A percentile compares a stretch with the other conserved stretches of the same genome.
These are phyloP conservation scores for Muricea muricata DNA, from an alignment of 92 coral and sea anemone species.

Conservation along the genomic window DNA sequence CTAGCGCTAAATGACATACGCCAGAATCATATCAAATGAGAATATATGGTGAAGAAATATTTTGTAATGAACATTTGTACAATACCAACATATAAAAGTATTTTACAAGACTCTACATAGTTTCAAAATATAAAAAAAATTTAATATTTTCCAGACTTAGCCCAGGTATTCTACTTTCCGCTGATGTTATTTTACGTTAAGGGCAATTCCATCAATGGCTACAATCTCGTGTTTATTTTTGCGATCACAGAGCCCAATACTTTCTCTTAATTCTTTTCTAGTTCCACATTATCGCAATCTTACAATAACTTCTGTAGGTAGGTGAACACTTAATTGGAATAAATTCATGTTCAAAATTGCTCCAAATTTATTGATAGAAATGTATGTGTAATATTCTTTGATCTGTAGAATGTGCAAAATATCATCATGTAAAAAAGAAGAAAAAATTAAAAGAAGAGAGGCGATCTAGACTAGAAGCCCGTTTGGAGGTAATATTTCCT, in stretches of 20 bases:
- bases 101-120: too few species aligned
- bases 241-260: not conserved
- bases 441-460: conserved; percentile 72
- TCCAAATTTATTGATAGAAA: too few species aligned
- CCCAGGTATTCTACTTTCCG: not conserved
- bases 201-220: too few species aligned
- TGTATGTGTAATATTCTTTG: too few species aligned
- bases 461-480: conserved; percentile 69
- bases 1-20: not conserved
- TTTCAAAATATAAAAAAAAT: not conserved
- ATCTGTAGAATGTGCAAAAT: conserved; percentile 62
- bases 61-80: not conserved
- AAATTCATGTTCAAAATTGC: too few species aligned
- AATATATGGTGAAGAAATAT: not conserved
- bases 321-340: too few species aligned
- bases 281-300: conserved; percentile 26
- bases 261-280: not conserved
- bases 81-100: too few species aligned
- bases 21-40: not conserved
- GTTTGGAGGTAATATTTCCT: conserved; percentile 70
- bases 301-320: conserved; percentile 22
- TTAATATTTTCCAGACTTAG: not conserved
- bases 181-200: not conserved
- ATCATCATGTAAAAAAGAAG: conserved; percentile 81
- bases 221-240: not conserved